Base-by-base conservation (phyloP, 1,140 invertebrate species). In the Bradysia coprophila region DNA sequence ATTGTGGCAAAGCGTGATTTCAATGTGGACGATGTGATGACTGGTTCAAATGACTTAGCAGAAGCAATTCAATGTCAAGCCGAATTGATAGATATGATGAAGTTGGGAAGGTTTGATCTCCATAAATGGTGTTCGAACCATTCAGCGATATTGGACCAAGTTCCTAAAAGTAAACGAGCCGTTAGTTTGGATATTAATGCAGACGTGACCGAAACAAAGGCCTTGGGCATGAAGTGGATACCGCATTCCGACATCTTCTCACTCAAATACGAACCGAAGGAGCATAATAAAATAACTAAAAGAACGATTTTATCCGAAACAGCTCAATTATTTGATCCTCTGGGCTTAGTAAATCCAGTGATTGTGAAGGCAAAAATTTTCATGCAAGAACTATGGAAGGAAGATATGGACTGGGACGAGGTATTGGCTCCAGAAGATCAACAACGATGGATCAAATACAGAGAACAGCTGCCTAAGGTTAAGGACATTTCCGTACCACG, bases 11-110 rank as follows among this genome's bases (percentile, higher is more conserved):
- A 3, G 54, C 63, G 5, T 36, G 57, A 65, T 53, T 61, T 66
- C 43, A 68, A 66, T 40, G 57, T 67, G 2, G 65, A 69, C 50
- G 65, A 68, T 49, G 20, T 66, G 5, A 33, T 64, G 5, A 56
- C 57, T 1, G 59, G 61, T 1, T 34, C 45, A n/a, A 43, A 65
- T 42, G 41, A 16, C 21, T 6, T 50, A n/a, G 21, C 41, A 16
- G 20, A 48, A 16, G 21, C 45, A 2, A 33, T 43, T 8, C 4
- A 20, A 22, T 16, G 43, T 3, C 39, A 36, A 18, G 6, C 38
- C 9, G 23, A 44, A n/a, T 21, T 49, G 4, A 39, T 20, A 16
- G 1, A 21, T 8, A 38, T 45, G 2, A 28, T 48, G 11, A 15
- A 23, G 4, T 15, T 20, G 6, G 34, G 21, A 39, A 42, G 46